Evolutionary conservation across 2,888 invertebrate species (phyloP), one percentile per base, ranked within the genome.

Genomic region (Cantharis rufa): DNA sequence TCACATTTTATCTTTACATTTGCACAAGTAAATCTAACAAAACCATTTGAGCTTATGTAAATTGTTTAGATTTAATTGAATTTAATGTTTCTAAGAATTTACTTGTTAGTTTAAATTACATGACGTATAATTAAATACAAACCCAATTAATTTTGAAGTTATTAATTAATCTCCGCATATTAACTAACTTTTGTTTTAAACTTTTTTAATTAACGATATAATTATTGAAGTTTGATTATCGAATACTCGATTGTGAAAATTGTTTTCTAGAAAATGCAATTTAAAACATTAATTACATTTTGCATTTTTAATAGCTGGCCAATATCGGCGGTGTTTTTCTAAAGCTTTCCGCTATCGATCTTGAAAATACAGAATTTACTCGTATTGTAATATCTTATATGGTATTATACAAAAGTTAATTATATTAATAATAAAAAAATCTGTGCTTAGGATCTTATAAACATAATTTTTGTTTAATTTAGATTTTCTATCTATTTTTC

Each of bases 51-150:
- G 64, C 24, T 66, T 66, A 66, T 24, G 64, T 66, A 66, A 66
- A 66, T 66, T 66, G 64, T 24, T 66, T n/a, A 21, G 64, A 66
- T 66, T 66, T 66, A 66, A 66, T 66, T 66, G 64, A 66, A 66
- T 66, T 66, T 66, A 66, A 18, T 66, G 64, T 66, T 66, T 24
- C 24, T 66, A 66, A 66, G 64, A 66, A 66, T 66, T 24, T 21
- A 66, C 64, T 66, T 66, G 64, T 66, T 66, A 66, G 64, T 66
- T 66, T 21, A 66, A 66, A 66, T 66, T 66, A 66, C 64, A 66
- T 66, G 64, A 66, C 64, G 48, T 48, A 66, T 66, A 66, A 66
- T 66, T 66, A 21, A 66, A 66, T 66, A 21, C 64, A n/a, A 66
- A 21, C 24, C 24, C 24, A 66, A 66, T 66, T 66, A 66, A 66